phyloP scores from a whole-genome alignment of 2,888 invertebrate species.

The Papilio gigon region DNA sequence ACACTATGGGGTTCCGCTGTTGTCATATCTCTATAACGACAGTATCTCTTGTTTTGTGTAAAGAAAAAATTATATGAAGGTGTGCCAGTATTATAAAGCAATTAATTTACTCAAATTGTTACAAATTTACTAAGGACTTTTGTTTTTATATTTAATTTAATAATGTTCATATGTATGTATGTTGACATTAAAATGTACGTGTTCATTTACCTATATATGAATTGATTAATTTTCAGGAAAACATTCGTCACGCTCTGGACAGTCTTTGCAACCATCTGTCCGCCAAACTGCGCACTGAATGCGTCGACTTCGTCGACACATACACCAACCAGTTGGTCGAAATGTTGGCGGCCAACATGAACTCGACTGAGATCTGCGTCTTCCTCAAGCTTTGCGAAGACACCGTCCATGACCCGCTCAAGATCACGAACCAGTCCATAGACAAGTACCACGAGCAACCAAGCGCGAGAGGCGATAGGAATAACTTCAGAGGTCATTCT shows the following conservation, averaged over 20 bases:
- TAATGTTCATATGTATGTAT: not conserved
- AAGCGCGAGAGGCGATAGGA: slow-evolving; percentile 64
- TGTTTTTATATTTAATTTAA: not conserved
- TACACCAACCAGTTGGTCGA: slow-evolving; percentile 90
- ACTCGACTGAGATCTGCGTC: slow-evolving; percentile 87
- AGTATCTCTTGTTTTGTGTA: too few relatives aligned
- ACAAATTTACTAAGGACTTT: too few relatives aligned
- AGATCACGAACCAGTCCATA: slow-evolving; percentile 54
- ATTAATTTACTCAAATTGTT: too few relatives aligned
- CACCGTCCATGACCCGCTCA: slow-evolving; percentile 61
- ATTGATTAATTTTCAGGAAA: slow-evolving; percentile 84
- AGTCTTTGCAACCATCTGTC: slow-evolving; percentile 87
- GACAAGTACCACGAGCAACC: slow-evolving; percentile 72
- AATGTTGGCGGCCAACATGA: slow-evolving; percentile 88
- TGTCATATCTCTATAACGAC: too few relatives aligned
- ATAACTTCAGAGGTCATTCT: slow-evolving; percentile 62
- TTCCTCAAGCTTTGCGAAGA: slow-evolving; percentile 88
- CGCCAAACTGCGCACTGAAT: slow-evolving; percentile 84
- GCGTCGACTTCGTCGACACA: slow-evolving; percentile 88
- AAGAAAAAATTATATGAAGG: too few relatives aligned
- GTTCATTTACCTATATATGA: too few relatives aligned
- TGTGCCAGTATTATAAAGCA: too few relatives aligned
- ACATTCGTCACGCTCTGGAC: slow-evolving; percentile 86
- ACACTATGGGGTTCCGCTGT: too few relatives aligned
- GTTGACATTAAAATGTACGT: too few relatives aligned